phyloP scores from a whole-genome alignment of 1,140 invertebrate species.

The Eurosta solidaginis region DNA sequence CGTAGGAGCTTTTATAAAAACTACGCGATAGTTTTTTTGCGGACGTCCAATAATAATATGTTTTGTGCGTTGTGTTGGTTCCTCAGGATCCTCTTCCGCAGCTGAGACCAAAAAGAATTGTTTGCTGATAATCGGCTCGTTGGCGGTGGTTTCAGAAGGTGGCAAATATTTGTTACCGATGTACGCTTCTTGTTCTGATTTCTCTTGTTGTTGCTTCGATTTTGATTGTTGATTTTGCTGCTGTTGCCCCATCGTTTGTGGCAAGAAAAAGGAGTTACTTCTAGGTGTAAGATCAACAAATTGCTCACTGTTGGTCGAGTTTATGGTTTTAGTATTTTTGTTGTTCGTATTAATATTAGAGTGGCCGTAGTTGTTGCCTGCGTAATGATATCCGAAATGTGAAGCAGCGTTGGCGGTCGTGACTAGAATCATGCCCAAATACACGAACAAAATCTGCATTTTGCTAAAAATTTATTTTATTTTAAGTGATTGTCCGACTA shows the following conservation, averaged over 20 bases:
- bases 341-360: background rate
- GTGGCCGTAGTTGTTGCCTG: background rate
- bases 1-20: constrained; percentile 81
- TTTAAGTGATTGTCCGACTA: background rate
- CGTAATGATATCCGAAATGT: constrained; percentile 20
- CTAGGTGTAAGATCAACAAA: constrained; percentile 1
- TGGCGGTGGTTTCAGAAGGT: background rate
- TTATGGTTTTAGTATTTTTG: background rate
- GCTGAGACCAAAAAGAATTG: constrained; percentile 36
- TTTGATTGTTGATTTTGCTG: background rate
- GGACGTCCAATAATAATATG: constrained; percentile 56
- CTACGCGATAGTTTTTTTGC: constrained; percentile 82
- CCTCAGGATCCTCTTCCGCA: constrained; percentile 31
- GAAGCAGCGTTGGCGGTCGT: background rate
- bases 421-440: background rate
- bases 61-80: constrained; percentile 28
- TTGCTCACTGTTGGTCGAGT: background rate
- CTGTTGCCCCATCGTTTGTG: background rate
- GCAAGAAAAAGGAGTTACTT: background rate
- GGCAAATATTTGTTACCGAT: constrained; percentile 21
- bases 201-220: background rate
- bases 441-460: constrained; percentile 16
- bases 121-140: constrained; percentile 35
- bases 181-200: background rate
- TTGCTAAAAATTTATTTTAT: background rate